Evolutionary conservation across 2,113 vertebrate genomes (phyloP).

Genomic region (Ranitomeya variabilis): DNA sequence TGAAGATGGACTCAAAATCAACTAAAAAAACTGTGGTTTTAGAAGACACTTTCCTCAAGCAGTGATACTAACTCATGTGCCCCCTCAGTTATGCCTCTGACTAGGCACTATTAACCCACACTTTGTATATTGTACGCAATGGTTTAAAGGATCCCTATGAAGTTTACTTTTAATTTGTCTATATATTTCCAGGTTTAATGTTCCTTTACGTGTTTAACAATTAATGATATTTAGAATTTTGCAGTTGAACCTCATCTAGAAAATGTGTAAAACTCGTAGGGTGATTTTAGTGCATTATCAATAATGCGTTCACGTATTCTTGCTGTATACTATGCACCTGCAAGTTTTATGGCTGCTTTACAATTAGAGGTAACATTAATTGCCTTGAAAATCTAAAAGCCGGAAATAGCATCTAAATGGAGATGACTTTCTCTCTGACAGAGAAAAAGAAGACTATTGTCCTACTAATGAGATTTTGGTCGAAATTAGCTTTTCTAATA

Average conservation of each 20-base stretch:
- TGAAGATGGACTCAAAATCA: too few relatives aligned
- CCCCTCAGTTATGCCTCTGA: neutral
- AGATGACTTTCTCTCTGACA: constrained; percentile 9
- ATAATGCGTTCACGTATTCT: neutral
- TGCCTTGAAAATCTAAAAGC: neutral
- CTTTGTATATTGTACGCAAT: neutral
- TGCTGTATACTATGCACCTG: neutral
- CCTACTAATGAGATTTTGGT: neutral
- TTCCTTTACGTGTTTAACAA: neutral
- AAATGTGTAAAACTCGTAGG: neutral
- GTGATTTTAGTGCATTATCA: neutral
- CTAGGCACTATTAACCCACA: neutral
- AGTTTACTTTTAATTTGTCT: neutral
- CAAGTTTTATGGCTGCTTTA: constrained; percentile 1
- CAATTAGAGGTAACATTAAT: constrained; percentile 15
- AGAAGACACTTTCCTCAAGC: too few relatives aligned
- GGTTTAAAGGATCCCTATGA: too few relatives aligned
- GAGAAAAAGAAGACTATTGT: constrained; percentile 5
- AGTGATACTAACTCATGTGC: too few relatives aligned
- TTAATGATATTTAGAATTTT: neutral
- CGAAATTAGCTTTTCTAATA: neutral
- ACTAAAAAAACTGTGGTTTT: too few relatives aligned
- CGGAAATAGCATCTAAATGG: neutral
- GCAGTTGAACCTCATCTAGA: neutral
- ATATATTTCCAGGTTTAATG: neutral